These are phyloP conservation scores for Synanthedon andrenaeformis DNA, from an alignment of 2,888 invertebrate genomes.

Conservation along the genomic window DNA sequence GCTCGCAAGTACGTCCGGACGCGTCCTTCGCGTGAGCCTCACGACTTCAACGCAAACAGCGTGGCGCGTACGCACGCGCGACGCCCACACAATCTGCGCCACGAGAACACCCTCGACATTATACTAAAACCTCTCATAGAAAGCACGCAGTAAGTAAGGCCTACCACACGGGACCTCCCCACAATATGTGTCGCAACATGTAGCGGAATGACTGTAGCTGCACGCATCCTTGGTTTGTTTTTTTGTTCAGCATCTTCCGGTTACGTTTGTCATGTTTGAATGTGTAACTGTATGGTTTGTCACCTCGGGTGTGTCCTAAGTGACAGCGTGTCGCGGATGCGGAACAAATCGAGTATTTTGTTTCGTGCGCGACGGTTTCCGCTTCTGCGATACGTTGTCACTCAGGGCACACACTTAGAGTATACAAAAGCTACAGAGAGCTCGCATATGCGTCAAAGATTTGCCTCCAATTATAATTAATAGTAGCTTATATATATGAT, in stretches of 20 bases:
- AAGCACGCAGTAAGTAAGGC: conserved; percentile 70
- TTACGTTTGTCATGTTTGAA: conserved; percentile 15
- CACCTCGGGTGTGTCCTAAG: too few relatives aligned
- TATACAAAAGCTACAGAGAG: too few relatives aligned
- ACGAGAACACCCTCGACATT: conserved; percentile 70
- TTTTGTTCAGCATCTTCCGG: conserved; percentile 26
- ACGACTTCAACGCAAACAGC: conserved; percentile 50
- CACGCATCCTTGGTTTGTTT: conserved; percentile 45
- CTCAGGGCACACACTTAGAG: too few relatives aligned
- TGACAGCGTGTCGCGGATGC: too few relatives aligned
- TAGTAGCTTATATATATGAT: too few relatives aligned
- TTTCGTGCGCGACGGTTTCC: too few relatives aligned
- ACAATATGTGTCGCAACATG: conserved; percentile 44
- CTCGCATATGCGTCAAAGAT: too few relatives aligned
- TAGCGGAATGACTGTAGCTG: conserved; percentile 57
- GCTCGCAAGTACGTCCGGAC: conserved; percentile 55
- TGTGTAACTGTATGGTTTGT: conserved; percentile 7
- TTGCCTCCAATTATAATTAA: too few relatives aligned
- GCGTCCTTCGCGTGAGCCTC: conserved; percentile 19
- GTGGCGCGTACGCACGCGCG: conserved; percentile 36
- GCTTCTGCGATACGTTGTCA: too few relatives aligned
- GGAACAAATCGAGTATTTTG: too few relatives aligned
- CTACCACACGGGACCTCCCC: conserved; percentile 26
- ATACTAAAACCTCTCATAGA: conserved; percentile 70
- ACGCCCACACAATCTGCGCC: conserved; percentile 27